These are phyloP conservation scores for Halotydeus destructor DNA, from an alignment of 1,140 invertebrate genomes.

Conservation along the genomic window DNA sequence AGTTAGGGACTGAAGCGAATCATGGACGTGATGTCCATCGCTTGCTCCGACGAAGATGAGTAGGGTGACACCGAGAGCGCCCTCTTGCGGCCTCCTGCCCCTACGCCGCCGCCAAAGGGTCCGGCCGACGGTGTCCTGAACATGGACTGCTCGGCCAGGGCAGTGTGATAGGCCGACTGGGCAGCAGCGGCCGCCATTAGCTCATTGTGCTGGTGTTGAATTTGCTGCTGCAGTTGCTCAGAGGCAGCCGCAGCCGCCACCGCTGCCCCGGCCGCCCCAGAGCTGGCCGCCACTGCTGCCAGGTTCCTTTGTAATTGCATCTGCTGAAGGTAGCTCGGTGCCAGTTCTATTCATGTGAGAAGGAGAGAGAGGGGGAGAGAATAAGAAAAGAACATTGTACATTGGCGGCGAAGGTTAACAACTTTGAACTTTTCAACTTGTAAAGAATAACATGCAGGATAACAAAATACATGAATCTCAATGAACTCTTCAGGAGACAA, in stretches of 20 bases:
- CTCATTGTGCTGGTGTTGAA: neutral
- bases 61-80: conserved; percentile 83
- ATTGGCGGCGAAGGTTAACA: neutral
- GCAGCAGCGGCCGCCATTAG: neutral
- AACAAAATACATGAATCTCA: neutral
- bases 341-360: neutral
- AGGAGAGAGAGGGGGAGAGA: neutral
- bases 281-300: conserved; percentile 4
- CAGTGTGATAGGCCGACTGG: neutral
- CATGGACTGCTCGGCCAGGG: neutral
- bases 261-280: neutral
- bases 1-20: conserved; percentile 85
- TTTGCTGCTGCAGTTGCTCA: neutral
- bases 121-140: neutral
- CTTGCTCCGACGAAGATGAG: too few species aligned
- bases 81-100: conserved; percentile 42
- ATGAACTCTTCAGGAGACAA: neutral
- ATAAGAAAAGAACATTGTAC: neutral
- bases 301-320: neutral
- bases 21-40: conserved; percentile 78
- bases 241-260: neutral
- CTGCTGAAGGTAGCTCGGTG: neutral
- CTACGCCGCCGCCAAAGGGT: neutral
- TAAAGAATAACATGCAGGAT: neutral
- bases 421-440: neutral